These are phyloP conservation scores for Pantala flavescens DNA, from an alignment of 1,140 invertebrate genomes.

Conservation along the genomic window DNA sequence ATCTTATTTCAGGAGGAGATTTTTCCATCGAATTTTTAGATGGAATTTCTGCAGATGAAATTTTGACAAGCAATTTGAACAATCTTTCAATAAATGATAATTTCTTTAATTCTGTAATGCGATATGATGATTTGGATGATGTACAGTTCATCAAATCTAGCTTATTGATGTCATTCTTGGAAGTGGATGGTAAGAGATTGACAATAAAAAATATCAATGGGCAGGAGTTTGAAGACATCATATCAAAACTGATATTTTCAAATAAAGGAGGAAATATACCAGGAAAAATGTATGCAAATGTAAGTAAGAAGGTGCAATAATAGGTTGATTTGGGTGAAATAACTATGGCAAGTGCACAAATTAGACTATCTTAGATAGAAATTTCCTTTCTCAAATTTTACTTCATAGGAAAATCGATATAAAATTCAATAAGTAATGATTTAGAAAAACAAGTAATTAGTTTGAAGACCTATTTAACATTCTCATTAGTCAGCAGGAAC, in stretches of 20 bases:
- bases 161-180: neutral
- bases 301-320: neutral
- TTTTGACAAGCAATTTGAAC: neutral
- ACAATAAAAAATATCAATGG: neutral
- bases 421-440: neutral
- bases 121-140: neutral
- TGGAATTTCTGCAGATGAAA: neutral
- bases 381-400: neutral
- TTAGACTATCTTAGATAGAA: neutral
- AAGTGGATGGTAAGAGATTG: neutral
- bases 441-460: neutral
- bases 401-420: neutral
- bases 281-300: neutral
- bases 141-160: neutral
- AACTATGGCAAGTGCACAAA: neutral
- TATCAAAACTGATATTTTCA: neutral
- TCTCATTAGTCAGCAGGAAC: too few species aligned
- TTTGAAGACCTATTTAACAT: neutral
- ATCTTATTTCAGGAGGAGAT: neutral
- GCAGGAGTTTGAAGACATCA: neutral
- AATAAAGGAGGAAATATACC: neutral
- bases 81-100: neutral
- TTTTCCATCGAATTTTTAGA: neutral
- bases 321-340: neutral
- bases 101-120: neutral